phyloP scores from a whole-genome alignment of 2,888 invertebrate genomes.

The Tryphoninae sp. region DNA sequence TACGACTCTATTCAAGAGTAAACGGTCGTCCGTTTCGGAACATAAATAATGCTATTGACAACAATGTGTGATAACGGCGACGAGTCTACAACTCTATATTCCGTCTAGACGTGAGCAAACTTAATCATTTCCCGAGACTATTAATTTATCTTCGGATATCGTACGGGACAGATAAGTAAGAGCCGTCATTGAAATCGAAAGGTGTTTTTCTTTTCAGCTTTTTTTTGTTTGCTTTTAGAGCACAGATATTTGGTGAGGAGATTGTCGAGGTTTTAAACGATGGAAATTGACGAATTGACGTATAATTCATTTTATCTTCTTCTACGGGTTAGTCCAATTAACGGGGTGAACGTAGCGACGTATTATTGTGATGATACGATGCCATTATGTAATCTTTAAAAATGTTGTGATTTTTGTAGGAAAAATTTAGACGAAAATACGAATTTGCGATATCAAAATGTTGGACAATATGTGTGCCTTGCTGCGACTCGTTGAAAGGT shows the following conservation, averaged over 20 bases:
- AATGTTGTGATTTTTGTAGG: constrained; percentile 58
- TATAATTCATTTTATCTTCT: constrained; percentile 67
- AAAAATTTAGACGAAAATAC: constrained; percentile 70
- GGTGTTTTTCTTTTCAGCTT: constrained; percentile 2
- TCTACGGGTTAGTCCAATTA: constrained; percentile 65
- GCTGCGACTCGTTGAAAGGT: constrained; percentile 67
- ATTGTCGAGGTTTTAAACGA: constrained; percentile 27
- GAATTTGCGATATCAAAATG: constrained; percentile 70
- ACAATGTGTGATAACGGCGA: constrained; percentile 48
- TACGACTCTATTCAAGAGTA: constrained; percentile 53
- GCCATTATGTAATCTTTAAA: background rate
- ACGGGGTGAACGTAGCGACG: background rate
- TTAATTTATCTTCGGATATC: background rate
- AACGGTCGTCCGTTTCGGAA: constrained; percentile 48
- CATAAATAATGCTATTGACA: constrained; percentile 59
- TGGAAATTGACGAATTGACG: constrained; percentile 66
- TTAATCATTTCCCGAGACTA: constrained; percentile 20
- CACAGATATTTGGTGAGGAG: background rate
- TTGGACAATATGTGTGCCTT: constrained; percentile 74
- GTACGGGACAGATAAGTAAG: background rate
- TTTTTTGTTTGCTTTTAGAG: constrained; percentile 38
- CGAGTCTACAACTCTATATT: constrained; percentile 30
- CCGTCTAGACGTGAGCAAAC: constrained; percentile 48
- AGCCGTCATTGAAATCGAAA: background rate
- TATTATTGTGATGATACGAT: constrained; percentile 10